phyloP scores from a whole-genome alignment of 2,888 invertebrate genomes.

The Sympetrum striolatum region DNA sequence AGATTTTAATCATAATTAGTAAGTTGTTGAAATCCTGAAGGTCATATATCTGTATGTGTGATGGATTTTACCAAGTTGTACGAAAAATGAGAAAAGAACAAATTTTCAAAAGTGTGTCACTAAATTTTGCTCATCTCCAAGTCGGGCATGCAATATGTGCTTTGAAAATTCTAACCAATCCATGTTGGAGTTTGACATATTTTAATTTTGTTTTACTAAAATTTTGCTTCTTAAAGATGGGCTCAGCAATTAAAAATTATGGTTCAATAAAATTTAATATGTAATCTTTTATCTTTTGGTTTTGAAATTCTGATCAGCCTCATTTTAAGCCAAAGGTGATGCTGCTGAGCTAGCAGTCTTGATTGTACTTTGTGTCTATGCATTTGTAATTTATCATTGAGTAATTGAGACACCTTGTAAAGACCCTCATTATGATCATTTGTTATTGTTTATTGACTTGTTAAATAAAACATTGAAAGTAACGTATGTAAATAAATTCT shows the following conservation, averaged over 20 bases:
- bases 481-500: neutral
- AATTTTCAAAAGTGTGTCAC: no score
- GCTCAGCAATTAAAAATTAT: neutral
- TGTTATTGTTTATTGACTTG: slow-evolving; percentile 31
- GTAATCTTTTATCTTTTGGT: neutral
- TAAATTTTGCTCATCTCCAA: no score
- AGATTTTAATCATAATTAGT: no score
- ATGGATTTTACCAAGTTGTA: no score
- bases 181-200: no score
- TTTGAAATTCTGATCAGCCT: neutral
- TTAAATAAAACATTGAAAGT: slow-evolving; percentile 8
- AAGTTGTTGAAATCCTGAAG: no score
- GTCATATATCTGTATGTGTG: no score
- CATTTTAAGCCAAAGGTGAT: neutral
- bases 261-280: neutral
- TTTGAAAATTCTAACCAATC: no score
- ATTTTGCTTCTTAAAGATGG: no score
- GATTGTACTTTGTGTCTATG: neutral
- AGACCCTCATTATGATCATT: neutral
- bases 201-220: no score
- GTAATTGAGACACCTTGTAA: neutral
- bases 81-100: no score
- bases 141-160: no score
- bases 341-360: neutral
- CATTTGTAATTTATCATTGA: neutral